A percentile compares a stretch with the other conserved stretches of the same genome.
These are phyloP conservation scores for Hybognathus amarus DNA, from an alignment of 2,797 vertebrate genomes.

Conservation along the genomic window DNA sequence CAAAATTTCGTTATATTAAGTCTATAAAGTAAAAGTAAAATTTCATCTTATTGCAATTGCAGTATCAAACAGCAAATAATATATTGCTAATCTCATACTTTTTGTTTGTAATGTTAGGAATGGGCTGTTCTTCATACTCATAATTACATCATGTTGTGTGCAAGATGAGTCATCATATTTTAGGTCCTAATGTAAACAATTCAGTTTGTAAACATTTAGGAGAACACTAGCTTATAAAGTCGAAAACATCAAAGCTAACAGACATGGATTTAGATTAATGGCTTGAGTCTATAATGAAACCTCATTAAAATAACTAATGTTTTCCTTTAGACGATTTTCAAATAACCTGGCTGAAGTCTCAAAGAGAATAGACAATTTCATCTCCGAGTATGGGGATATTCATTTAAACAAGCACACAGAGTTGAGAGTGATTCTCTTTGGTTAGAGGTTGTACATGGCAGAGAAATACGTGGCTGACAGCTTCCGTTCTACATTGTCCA, in stretches of 20 bases:
- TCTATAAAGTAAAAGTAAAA: too few relatives aligned
- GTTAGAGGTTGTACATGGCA: slow-evolving; percentile 7
- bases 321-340: slow-evolving; percentile 35
- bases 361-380: slow-evolving; percentile 42
- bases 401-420: slow-evolving; percentile 32
- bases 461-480: slow-evolving; percentile 29
- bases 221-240: not conserved
- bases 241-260: not conserved
- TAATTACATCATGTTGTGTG: not conserved
- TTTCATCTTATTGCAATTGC: too few relatives aligned
- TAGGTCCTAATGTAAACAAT: not conserved
- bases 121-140: not conserved
- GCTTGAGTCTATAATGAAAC: slow-evolving; percentile 3
- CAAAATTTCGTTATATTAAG: too few relatives aligned
- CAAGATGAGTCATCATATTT: not conserved
- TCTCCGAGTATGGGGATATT: slow-evolving; percentile 33
- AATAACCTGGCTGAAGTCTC: slow-evolving; percentile 32
- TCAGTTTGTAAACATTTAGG: not conserved
- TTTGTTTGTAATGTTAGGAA: not conserved
- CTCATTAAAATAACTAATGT: slow-evolving; percentile 18
- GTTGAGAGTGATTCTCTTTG: slow-evolving; percentile 26
- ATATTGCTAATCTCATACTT: not conserved
- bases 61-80: not conserved
- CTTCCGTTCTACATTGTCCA: slow-evolving; percentile 19
- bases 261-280: not conserved